phyloP scores from a whole-genome alignment of 2,888 invertebrate species.

The Sylvicola fuscatus region DNA sequence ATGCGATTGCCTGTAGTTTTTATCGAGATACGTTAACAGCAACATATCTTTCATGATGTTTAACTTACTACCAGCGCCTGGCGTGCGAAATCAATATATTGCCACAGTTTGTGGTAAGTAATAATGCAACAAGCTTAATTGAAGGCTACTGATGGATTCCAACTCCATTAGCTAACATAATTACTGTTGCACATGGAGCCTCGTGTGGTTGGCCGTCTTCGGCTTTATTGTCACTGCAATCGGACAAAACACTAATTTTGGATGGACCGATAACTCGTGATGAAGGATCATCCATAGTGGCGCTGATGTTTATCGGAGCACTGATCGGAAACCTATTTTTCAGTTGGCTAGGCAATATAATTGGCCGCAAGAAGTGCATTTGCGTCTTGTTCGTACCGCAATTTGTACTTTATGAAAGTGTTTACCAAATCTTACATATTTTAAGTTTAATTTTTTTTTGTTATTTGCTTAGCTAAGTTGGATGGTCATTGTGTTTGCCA shows the following conservation, averaged over 20 bases:
- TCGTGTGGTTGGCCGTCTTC: conserved; percentile 20
- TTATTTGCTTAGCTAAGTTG: not conserved
- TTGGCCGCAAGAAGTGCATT: conserved; percentile 5
- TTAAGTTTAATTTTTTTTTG: not conserved
- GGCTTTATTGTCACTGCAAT: conserved; percentile 16
- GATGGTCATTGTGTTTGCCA: not conserved
- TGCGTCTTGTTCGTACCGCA: conserved; percentile 5
- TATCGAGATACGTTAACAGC: no score
- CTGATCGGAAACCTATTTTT: conserved; percentile 5
- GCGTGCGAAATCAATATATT: no score
- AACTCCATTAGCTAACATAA: no score
- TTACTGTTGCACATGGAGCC: no score
- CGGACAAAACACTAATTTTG: conserved; percentile 14
- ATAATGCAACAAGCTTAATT: no score
- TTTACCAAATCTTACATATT: not conserved
- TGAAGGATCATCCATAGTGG: conserved; percentile 5
- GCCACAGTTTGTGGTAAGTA: no score
- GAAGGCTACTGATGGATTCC: no score
- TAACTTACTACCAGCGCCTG: no score
- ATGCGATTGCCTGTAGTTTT: no score
- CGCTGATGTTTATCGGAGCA: conserved; percentile 6
- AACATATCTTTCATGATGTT: no score
- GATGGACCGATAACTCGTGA: conserved; percentile 15
- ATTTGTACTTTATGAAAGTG: conserved; percentile 4
- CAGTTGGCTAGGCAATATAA: conserved; percentile 4